Percentiles rank a stretch among this genome's conserved stretches.
These are phyloP conservation scores for Anthonomus grandis DNA, from an alignment of 1,140 invertebrate species.

Conservation along the genomic window DNA sequence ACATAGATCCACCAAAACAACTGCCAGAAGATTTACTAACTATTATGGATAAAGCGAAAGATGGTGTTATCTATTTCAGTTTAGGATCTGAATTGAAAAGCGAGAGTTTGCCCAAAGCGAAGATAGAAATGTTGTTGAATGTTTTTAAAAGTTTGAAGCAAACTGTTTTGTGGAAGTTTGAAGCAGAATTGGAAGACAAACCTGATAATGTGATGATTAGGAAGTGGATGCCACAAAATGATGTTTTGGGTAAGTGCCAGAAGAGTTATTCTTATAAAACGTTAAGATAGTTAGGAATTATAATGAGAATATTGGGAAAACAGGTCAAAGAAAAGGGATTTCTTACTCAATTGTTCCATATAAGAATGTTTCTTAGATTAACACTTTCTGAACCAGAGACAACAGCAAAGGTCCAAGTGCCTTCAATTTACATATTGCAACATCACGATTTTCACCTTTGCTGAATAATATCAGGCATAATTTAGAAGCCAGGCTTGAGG, in stretches of 20 bases:
- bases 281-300: too few relatives aligned
- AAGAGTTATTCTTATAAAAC: too few relatives aligned
- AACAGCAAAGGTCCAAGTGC: too few relatives aligned
- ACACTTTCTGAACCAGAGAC: too few relatives aligned
- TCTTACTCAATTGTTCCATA: too few relatives aligned
- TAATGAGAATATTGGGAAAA: too few relatives aligned
- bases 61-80: conserved; percentile 61
- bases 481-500: too few relatives aligned
- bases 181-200: conserved; percentile 42
- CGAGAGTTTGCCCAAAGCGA: conserved; percentile 49
- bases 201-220: conserved; percentile 21
- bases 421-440: too few relatives aligned
- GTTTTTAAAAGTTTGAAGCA: conserved; percentile 52
- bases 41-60: conserved; percentile 51
- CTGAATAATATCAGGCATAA: too few relatives aligned
- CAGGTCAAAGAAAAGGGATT: too few relatives aligned
- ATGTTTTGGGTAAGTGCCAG: conserved; percentile 25
- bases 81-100: conserved; percentile 59
- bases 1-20: conserved; percentile 42
- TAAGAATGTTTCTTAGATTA: too few relatives aligned
- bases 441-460: too few relatives aligned
- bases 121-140: conserved; percentile 45
- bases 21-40: conserved; percentile 51
- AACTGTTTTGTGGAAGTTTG: conserved; percentile 55
- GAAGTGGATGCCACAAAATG: conserved; percentile 29